Conservation (phyloP, 1,140 invertebrate species). For the Tetramorium parvispinum region DNA sequence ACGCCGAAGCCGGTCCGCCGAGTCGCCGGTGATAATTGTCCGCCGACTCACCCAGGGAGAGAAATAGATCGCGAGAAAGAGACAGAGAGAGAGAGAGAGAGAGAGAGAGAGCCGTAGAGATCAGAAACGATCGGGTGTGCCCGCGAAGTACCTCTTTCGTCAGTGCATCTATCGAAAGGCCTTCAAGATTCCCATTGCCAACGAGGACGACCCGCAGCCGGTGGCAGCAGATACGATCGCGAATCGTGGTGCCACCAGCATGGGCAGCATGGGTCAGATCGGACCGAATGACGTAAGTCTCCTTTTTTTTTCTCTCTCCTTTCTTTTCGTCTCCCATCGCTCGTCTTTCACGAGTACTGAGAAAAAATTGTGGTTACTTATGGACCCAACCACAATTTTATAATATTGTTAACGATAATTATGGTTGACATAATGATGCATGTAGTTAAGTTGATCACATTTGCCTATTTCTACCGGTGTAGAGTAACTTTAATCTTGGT, state of each 20-base stretch:
- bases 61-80: no score
- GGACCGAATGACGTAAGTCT: slow-evolving; percentile 85
- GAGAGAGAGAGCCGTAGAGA: neutral
- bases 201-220: slow-evolving; percentile 81
- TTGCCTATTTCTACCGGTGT: no score
- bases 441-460: no score
- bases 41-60: neutral
- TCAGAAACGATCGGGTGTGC: neutral
- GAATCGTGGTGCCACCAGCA: slow-evolving; percentile 81
- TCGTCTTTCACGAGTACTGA: neutral
- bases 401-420: no score
- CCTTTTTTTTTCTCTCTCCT: neutral
- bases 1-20: slow-evolving; percentile 36
- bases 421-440: no score
- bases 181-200: slow-evolving; percentile 86
- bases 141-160: neutral
- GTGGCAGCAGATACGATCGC: slow-evolving; percentile 83
- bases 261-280: slow-evolving; percentile 88
- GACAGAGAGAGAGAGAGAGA: neutral
- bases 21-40: slow-evolving; percentile 62
- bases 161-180: slow-evolving; percentile 72
- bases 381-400: no score
- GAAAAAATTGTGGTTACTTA: no score
- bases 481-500: no score
- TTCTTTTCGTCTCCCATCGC: neutral